phyloP scores from a whole-genome alignment of 2,113 vertebrate genomes.

The Cygnus atratus region DNA sequence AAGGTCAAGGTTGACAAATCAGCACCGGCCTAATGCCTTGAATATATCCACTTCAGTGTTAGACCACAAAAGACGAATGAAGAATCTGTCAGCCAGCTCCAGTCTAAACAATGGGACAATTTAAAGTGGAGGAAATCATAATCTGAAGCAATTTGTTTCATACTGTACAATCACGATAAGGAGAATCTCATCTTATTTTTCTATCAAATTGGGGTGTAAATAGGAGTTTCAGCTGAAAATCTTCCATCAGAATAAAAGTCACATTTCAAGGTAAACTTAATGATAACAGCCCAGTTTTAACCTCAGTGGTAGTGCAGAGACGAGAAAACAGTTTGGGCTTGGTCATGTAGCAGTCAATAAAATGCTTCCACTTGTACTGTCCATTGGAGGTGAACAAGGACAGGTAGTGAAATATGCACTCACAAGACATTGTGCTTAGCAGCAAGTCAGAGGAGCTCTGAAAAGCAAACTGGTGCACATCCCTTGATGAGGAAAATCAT shows the following conservation, averaged over 20 bases:
- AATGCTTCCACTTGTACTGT: not conserved
- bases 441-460: not conserved
- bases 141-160: conserved; percentile 58
- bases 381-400: not conserved
- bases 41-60: not conserved
- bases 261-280: conserved; percentile 3
- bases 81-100: conserved; percentile 33
- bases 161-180: conserved; percentile 28
- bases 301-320: not conserved
- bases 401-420: not conserved
- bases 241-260: not conserved
- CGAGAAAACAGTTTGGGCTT: not conserved
- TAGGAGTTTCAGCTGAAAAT: not conserved
- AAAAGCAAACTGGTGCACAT: not conserved
- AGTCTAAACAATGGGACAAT: conserved; percentile 54
- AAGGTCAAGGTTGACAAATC: conserved; percentile 65
- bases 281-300: not conserved
- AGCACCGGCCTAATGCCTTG: not conserved
- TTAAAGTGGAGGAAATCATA: conserved; percentile 40
- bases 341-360: not conserved
- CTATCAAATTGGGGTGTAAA: not conserved
- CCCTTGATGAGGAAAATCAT: not conserved
- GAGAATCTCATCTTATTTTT: conserved; percentile 48
- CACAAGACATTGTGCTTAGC: not conserved
- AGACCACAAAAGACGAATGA: conserved; percentile 28